Evolutionary conservation across 2,113 vertebrate genomes (phyloP), one percentile per base, ranked within the genome.

Genomic region (Cardinalis cardinalis): DNA sequence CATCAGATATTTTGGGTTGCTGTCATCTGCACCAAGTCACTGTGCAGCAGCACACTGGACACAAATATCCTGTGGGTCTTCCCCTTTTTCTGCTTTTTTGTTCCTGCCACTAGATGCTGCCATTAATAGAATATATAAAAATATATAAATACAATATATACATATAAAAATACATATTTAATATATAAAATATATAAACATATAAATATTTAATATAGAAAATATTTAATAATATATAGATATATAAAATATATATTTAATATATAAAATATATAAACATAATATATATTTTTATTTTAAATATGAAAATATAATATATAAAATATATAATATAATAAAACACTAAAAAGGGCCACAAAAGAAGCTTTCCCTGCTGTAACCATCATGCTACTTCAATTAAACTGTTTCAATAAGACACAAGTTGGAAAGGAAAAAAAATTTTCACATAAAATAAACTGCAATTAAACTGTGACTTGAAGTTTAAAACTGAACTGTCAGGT

Each of bases 391-490:
- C 31, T 63, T 55, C 65, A 94, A 56, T 76, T 76, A 65, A 80
- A 83, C 24, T 74, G 20, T 60, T 76, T 74, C 75, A 83, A 11
- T 68, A 59, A 49, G 53, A 52, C 17, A 68, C 7, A 49, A 32
- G 72, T 77, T 63, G 83, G 59, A 87, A 84, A 21, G 46, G 14
- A 19, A 74, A 64, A 89, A 66, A 78, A 88, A 55, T 52, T 36
- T 63, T 76, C 68, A 72, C 43, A 61, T 64, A 82, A 66, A 75
- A 87, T 25, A 83, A 82, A 94, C 58, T 43, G 79, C 95, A 95
- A 95, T 95, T 96, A 95, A 95, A 90, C 49, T n/a, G 51, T 5
- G 52, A 66, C 89, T 91, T 93, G 61, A 64, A 70, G 81, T 91
- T 94, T 68, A 53, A 92, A 74, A 76, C 55, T 41, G 79, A 96